These are phyloP conservation scores for Lasiommata megera DNA, from an alignment of 2,888 invertebrate genomes.

Conservation along the genomic window DNA sequence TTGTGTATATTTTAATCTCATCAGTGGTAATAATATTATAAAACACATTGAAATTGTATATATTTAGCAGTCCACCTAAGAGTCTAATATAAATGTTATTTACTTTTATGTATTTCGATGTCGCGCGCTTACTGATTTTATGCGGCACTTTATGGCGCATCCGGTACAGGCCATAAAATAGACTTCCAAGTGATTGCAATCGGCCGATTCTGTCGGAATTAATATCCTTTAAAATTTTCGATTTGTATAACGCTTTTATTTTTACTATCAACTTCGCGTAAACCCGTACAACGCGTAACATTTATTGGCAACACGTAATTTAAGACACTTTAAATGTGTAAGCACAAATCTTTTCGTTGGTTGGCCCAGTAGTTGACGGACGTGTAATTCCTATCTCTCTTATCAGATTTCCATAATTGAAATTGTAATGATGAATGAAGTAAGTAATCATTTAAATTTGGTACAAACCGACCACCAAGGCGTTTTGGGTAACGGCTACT, in stretches of 20 bases:
- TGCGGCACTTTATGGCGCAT: constrained; percentile 72
- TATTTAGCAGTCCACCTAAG: constrained; percentile 46
- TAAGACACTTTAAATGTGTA: too few relatives aligned
- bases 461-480: too few relatives aligned
- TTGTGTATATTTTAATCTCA: too few relatives aligned
- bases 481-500: too few relatives aligned
- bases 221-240: constrained; percentile 68
- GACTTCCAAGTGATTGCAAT: constrained; percentile 70
- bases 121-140: constrained; percentile 73
- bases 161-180: constrained; percentile 73
- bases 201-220: constrained; percentile 62
- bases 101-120: constrained; percentile 70
- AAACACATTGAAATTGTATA: neutral
- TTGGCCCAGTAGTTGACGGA: too few relatives aligned
- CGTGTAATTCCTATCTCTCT: too few relatives aligned
- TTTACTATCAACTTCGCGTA: constrained; percentile 1
- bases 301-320: neutral
- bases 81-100: constrained; percentile 73
- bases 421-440: too few relatives aligned
- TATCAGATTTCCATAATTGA: too few relatives aligned
- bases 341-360: too few relatives aligned
- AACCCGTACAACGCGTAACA: neutral
- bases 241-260: constrained; percentile 43
- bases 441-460: too few relatives aligned
- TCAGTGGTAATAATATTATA: too few relatives aligned